phyloP scores from a whole-genome alignment of 2,888 invertebrate species.

The Antitype chi region DNA sequence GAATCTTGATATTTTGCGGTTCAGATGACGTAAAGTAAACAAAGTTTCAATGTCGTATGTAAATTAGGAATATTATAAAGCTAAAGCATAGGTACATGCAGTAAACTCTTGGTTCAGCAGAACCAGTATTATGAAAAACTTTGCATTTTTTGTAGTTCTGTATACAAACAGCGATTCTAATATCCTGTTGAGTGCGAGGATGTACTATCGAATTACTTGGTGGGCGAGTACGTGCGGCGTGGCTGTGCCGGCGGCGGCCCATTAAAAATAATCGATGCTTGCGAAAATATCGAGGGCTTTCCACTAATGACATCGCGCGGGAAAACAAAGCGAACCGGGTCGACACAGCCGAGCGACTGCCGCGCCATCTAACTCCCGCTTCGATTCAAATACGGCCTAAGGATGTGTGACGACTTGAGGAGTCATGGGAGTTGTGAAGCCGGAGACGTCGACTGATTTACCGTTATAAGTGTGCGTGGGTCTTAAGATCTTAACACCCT shows the following conservation, averaged over 20 bases:
- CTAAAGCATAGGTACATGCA: slow-evolving; percentile 20
- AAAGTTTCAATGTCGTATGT: slow-evolving; percentile 32
- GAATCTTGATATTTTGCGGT: slow-evolving; percentile 11
- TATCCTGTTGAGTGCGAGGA: slow-evolving; percentile 60
- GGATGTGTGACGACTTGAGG: slow-evolving; percentile 61
- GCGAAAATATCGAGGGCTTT: slow-evolving; percentile 89
- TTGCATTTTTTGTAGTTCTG: slow-evolving; percentile 26
- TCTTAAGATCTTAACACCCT: slow-evolving; percentile 49
- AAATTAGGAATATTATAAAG: slow-evolving; percentile 25
- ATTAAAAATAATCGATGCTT: slow-evolving; percentile 90
- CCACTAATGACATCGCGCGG: slow-evolving; percentile 89
- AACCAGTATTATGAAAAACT: slow-evolving; percentile 31
- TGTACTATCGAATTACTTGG: slow-evolving; percentile 70
- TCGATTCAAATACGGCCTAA: slow-evolving; percentile 63
- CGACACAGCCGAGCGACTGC: slow-evolving; percentile 62
- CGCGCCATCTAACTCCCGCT: slow-evolving; percentile 58
- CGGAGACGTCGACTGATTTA: slow-evolving; percentile 57
- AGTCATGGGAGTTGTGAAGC: slow-evolving; percentile 55
- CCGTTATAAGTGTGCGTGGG: slow-evolving; percentile 47
- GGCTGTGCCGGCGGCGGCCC: slow-evolving; percentile 82
- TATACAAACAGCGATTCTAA: slow-evolving; percentile 39
- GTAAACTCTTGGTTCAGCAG: slow-evolving; percentile 13
- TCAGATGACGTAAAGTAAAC: slow-evolving; percentile 36
- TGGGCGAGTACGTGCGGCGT: slow-evolving; percentile 74
- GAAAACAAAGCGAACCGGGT: slow-evolving; percentile 86